A percentile compares a stretch with the other conserved stretches of the same genome.
phyloP scores from a whole-genome alignment of 2,797 vertebrate species.

The Hirundo rustica region DNA sequence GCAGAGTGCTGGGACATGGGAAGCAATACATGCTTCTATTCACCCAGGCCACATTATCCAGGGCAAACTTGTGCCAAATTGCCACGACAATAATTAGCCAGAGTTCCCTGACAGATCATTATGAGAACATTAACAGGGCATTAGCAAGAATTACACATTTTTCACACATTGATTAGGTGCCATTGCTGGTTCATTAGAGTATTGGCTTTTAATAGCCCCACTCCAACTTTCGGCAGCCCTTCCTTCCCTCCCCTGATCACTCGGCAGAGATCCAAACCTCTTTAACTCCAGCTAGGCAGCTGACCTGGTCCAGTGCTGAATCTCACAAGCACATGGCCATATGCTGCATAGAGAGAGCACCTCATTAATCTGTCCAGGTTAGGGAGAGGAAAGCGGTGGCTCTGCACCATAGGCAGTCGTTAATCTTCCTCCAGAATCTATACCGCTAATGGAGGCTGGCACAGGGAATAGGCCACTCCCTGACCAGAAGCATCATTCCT shows the following conservation, averaged over 20 bases:
- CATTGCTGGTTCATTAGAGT: constrained; percentile 74
- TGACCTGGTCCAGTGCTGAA: neutral
- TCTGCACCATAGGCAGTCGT: neutral
- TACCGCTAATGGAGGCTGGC: neutral
- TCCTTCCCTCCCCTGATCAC: neutral
- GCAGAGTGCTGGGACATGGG: neutral
- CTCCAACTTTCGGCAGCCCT: constrained; percentile 45
- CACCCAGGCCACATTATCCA: constrained; percentile 40
- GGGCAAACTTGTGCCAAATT: constrained; percentile 71
- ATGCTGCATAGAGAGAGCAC: constrained; percentile 8
- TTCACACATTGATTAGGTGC: constrained; percentile 81
- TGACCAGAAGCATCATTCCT: neutral
- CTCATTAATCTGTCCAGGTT: constrained; percentile 49
- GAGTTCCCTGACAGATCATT: constrained; percentile 79
- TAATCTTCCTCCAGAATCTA: constrained; percentile 8
- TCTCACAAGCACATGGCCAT: neutral
- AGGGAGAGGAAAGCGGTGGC: neutral
- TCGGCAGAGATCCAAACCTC: constrained; percentile 34
- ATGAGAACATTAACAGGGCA: constrained; percentile 79
- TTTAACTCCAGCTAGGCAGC: constrained; percentile 4
- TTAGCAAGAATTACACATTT: constrained; percentile 80
- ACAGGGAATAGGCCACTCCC: neutral
- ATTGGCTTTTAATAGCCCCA: constrained; percentile 71
- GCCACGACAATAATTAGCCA: constrained; percentile 78
- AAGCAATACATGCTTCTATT: neutral